Base-by-base conservation (phyloP, 2,113 vertebrate species). In the Nerophis lumbriciformis region DNA sequence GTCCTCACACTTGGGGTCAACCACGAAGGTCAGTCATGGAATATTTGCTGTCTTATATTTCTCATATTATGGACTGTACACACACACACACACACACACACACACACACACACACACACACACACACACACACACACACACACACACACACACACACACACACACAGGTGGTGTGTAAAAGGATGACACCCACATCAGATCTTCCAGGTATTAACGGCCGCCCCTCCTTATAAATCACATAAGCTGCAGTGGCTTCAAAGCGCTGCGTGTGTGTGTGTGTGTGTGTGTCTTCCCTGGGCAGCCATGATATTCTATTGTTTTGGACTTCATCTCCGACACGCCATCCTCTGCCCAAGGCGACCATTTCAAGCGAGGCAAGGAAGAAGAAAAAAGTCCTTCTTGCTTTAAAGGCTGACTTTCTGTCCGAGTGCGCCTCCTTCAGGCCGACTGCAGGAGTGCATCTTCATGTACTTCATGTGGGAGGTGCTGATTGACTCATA, bases 1-100 rank as follows among this genome's bases (percentile, higher is more conserved):
- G 48, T 63, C 50, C 59, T 63, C 52, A 54, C 21, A 19, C 73
- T 13, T 87, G 85, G 86, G 82, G 83, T 75, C 65, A 60, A 14
- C 84, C 87, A 4, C 75, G 81, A 72, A 88, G 86, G 90, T 91
- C 59, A 69, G 84, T 69, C 28, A 28, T 28, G 28, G 28, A 28
- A 28, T 28, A 28, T 28, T 28, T 28, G 28, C 28, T 3, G 28
- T 19, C 21, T 45, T 21, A 44, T 8, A 57, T 13, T 44, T 28
- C 3, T 28, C 28, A 28, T 28, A 28, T 28, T 28, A 28, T 28
- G 28, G 28, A 28, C 28, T 28, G 28, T 3, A 28, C 28, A 28
- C 28, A 28, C 28, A 28, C 28, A 28, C 28, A 28, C 28, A 28
- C 28, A 28, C 28, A 28, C 28, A 28, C 28, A 28, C 28, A 28